phyloP scores from a whole-genome alignment of 2,113 vertebrate species.

The Actinemys pallida region DNA sequence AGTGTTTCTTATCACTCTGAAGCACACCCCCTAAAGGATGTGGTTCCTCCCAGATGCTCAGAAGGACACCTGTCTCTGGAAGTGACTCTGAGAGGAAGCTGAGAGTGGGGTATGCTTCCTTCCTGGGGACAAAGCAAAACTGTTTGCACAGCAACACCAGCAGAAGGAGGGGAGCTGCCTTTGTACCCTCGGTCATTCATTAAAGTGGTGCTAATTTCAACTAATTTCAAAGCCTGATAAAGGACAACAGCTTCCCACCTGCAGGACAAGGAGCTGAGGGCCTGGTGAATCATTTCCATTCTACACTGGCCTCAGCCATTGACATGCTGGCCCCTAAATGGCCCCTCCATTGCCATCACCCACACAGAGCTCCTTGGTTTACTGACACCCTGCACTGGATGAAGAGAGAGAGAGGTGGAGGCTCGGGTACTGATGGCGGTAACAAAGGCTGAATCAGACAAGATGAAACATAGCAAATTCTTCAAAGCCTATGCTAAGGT shows the following conservation, averaged over 20 bases:
- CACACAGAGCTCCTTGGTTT: background rate
- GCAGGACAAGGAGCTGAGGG: background rate
- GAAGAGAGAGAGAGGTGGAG: background rate
- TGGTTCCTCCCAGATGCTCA: background rate
- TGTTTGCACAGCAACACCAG: background rate
- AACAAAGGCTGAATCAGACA: background rate
- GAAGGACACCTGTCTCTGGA: background rate
- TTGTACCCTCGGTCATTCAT: background rate
- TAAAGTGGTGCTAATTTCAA: background rate
- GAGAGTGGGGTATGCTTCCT: background rate
- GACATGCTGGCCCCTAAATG: background rate
- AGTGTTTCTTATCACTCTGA: background rate
- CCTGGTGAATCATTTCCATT: background rate
- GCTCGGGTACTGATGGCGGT: background rate
- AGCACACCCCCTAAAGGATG: background rate
- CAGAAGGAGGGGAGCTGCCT: background rate
- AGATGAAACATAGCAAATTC: background rate
- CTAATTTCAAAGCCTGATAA: background rate
- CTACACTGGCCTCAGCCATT: background rate
- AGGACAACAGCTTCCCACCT: background rate
- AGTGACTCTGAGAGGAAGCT: background rate
- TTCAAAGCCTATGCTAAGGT: background rate
- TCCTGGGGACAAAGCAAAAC: background rate
- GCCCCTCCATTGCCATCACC: background rate
- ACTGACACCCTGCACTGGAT: background rate